phyloP scores from a whole-genome alignment of 2,113 vertebrate species.

The Gobiocypris rarus region DNA sequence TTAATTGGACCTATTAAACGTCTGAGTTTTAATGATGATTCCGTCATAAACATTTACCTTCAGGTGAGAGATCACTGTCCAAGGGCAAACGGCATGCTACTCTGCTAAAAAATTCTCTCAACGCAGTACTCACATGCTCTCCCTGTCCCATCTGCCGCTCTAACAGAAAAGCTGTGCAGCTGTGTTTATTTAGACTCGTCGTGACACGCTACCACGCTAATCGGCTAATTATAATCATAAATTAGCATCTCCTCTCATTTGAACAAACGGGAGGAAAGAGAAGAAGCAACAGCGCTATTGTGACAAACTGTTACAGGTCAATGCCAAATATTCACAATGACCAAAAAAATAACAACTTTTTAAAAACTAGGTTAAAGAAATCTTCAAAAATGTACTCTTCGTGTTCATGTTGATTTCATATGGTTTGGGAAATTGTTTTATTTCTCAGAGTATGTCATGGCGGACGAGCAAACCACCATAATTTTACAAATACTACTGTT shows the following conservation, averaged over 20 bases:
- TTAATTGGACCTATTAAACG: constrained; percentile 86
- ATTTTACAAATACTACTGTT: no score
- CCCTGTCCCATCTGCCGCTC: constrained; percentile 15
- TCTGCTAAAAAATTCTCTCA: constrained; percentile 24
- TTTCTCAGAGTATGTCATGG: no score
- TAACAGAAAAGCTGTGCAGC: constrained; percentile 12
- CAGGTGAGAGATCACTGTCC: constrained; percentile 77
- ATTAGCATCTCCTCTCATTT: constrained; percentile 15
- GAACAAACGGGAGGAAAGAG: background rate
- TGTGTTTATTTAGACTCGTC: constrained; percentile 36
- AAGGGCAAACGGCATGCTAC: constrained; percentile 64
- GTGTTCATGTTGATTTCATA: background rate
- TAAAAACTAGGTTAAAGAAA: background rate
- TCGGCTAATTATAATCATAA: constrained; percentile 39
- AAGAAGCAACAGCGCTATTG: background rate
- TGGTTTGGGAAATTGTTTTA: background rate
- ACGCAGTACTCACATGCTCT: background rate
- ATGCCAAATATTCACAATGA: background rate
- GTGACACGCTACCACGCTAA: constrained; percentile 23
- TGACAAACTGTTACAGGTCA: background rate
- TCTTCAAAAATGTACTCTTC: background rate
- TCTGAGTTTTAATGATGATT: constrained; percentile 79
- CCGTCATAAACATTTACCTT: constrained; percentile 88
- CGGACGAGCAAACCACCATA: no score
- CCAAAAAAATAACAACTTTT: background rate